Evolutionary conservation across 2,797 vertebrate genomes (phyloP).

Genomic region (Momotus momota): DNA sequence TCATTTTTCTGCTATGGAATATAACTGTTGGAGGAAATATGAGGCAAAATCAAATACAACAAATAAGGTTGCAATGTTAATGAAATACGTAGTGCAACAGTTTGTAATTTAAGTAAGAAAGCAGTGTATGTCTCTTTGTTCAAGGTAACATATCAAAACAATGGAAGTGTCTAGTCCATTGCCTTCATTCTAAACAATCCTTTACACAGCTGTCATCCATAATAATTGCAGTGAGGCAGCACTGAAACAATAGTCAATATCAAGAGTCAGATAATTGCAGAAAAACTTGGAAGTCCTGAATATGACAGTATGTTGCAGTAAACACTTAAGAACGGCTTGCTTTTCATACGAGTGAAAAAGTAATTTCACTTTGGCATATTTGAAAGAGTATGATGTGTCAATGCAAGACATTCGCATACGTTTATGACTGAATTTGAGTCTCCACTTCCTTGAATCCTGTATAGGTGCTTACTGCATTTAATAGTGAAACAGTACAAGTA

Average conservation of each 20-base stretch:
- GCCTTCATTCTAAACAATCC: constrained; percentile 3
- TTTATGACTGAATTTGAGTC: background rate
- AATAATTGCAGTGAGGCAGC: background rate
- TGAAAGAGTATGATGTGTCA: background rate
- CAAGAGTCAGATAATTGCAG: background rate
- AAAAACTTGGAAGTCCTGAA: background rate
- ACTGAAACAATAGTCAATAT: background rate
- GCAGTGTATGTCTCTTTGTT: background rate
- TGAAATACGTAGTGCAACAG: constrained; percentile 5
- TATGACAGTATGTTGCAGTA: background rate
- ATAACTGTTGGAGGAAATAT: background rate
- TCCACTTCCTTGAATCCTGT: background rate
- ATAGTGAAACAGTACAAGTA: background rate
- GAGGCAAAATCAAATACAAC: background rate
- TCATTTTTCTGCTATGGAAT: background rate
- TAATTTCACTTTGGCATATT: background rate
- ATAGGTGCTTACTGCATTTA: background rate
- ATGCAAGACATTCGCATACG: background rate
- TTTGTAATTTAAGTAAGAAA: background rate
- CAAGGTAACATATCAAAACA: constrained; percentile 20
- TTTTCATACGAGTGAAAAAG: background rate
- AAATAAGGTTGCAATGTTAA: constrained; percentile 33
- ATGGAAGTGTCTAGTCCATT: background rate
- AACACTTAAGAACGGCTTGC: background rate
- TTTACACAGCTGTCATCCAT: background rate